phyloP scores from a whole-genome alignment of 2,797 vertebrate genomes.

The Chloroceryle amazona region DNA sequence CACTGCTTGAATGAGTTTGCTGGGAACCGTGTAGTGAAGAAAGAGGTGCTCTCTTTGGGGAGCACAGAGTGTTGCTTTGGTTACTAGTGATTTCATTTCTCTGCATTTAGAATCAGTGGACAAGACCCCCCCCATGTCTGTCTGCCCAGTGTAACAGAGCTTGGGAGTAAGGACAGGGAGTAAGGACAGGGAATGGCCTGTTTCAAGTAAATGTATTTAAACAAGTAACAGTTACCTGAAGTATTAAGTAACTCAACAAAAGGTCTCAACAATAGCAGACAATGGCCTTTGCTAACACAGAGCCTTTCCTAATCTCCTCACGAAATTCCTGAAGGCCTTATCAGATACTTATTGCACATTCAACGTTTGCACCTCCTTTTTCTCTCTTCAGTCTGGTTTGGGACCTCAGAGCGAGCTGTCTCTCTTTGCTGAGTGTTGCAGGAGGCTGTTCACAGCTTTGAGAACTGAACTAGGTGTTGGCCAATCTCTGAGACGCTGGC shows the following conservation, averaged over 20 bases:
- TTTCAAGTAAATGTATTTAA: slow-evolving; percentile 20
- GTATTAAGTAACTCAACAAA: neutral
- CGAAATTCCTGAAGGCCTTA: neutral
- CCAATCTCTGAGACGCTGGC: slow-evolving; percentile 90
- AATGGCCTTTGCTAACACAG: neutral
- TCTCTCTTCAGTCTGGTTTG: neutral
- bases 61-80: neutral
- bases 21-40: neutral
- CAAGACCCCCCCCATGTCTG: neutral
- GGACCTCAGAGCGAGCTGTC: neutral
- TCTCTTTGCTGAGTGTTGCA: neutral
- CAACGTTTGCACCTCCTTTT: neutral
- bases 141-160: fast-evolving
- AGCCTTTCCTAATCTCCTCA: neutral
- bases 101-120: neutral
- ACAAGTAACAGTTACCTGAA: neutral
- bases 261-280: neutral
- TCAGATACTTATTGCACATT: neutral
- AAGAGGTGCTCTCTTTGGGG: neutral
- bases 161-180: neutral
- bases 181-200: neutral
- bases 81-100: neutral
- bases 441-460: slow-evolving; percentile 82
- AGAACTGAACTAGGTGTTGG: slow-evolving; percentile 88
- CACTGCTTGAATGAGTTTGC: neutral